Evolutionary conservation across 2,797 vertebrate species (phyloP).

Genomic region (Eulemur mongoz): DNA sequence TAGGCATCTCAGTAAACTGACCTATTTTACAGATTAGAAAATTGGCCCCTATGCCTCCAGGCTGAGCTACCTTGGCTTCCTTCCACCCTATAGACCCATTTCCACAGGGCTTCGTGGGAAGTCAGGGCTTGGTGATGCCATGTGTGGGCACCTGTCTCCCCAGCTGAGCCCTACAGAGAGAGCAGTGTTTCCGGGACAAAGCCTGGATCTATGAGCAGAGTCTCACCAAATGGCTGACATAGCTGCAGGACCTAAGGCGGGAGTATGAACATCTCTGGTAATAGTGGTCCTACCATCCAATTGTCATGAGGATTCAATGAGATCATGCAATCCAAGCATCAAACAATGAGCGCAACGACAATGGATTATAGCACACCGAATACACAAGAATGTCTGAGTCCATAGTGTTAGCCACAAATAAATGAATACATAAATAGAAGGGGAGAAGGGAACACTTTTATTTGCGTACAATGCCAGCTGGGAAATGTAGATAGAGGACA

Average conservation of each 20-base stretch:
- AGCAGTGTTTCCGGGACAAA: not conserved
- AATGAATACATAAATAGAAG: not conserved
- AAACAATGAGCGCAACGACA: not conserved
- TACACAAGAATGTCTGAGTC: not conserved
- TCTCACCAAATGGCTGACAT: not conserved
- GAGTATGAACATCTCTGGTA: not conserved
- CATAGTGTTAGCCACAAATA: not conserved
- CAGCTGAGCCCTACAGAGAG: constrained; percentile 50
- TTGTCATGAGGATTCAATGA: not conserved
- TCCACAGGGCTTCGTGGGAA: not conserved
- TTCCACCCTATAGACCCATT: not conserved
- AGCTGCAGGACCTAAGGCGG: not conserved
- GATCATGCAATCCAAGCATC: not conserved
- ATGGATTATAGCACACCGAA: not conserved
- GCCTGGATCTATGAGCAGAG: constrained; percentile 45
- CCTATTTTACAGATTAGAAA: not conserved
- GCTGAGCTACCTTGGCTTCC: not conserved
- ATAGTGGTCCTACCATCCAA: not conserved
- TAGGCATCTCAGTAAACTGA: not conserved
- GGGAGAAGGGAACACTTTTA: not conserved
- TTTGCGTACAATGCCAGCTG: not conserved
- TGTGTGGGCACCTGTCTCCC: not conserved
- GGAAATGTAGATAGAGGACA: not conserved
- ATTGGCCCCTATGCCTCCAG: not conserved
- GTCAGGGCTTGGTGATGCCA: not conserved